A percentile compares a stretch with the other conserved stretches of the same genome.
Conservation (phyloP, 2,888 invertebrate genomes). For the Leptarthrus brevirostris region DNA sequence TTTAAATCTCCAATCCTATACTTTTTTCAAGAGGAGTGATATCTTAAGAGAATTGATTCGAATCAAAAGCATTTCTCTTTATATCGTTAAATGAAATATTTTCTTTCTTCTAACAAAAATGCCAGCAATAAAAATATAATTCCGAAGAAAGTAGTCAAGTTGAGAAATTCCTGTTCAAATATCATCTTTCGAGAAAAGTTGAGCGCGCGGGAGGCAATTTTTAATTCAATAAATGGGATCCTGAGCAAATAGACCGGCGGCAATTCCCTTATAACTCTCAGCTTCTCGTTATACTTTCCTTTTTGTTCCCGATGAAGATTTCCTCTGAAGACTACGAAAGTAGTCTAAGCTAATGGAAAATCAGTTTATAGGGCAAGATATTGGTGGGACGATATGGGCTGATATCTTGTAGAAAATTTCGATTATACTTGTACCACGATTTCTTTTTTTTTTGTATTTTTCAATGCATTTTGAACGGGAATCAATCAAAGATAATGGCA, state of each 20-base stretch:
- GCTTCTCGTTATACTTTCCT: constrained; percentile 20
- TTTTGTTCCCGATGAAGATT: constrained; percentile 9
- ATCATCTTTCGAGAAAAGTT: constrained; percentile 26
- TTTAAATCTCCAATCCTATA: too few relatives aligned
- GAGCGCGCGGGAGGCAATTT: constrained; percentile 50
- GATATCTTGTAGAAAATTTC: neutral
- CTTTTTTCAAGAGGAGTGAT: neutral
- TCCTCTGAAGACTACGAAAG: constrained; percentile 21
- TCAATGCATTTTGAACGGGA: constrained; percentile 20
- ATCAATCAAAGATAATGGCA: constrained; percentile 39
- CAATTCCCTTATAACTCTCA: constrained; percentile 37
- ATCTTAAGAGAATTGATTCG: constrained; percentile 30
- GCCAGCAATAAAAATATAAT: constrained; percentile 50
- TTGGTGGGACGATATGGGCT: neutral
- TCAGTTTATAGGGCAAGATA: constrained; percentile 28
- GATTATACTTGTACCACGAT: constrained; percentile 10
- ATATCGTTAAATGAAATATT: neutral
- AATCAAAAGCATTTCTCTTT: constrained; percentile 15
- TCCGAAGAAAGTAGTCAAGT: constrained; percentile 43
- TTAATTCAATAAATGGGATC: constrained; percentile 57
- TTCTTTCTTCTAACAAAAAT: constrained; percentile 18
- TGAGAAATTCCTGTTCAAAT: constrained; percentile 43
- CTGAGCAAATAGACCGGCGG: constrained; percentile 54
- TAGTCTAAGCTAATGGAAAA: constrained; percentile 46
- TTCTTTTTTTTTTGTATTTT: neutral